Evolutionary conservation across 2,113 vertebrate species (phyloP).

Genomic region (Mus spicilegus): DNA sequence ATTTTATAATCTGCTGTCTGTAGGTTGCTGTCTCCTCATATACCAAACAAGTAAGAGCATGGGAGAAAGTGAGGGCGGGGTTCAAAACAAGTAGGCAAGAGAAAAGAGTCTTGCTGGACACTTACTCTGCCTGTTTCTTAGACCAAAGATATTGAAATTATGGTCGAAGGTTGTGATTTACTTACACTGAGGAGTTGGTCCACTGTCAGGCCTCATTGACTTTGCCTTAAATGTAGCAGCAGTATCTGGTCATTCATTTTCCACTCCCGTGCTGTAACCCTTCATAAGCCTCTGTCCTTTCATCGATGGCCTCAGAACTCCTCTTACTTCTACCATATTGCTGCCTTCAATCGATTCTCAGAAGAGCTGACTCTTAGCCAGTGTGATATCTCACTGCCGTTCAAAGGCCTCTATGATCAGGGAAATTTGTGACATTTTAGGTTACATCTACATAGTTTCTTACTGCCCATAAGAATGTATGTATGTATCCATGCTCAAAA

Average conservation of each 20-base stretch:
- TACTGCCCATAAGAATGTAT: background rate
- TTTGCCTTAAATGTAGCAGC: background rate
- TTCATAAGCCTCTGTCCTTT: background rate
- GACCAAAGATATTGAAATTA: background rate
- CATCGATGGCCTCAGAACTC: background rate
- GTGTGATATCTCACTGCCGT: background rate
- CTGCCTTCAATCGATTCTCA: background rate
- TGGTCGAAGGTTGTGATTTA: background rate
- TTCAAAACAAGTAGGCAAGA: background rate
- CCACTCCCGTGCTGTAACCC: background rate
- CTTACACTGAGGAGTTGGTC: background rate
- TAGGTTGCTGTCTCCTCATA: background rate
- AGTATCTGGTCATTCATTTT: background rate
- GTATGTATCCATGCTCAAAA: background rate
- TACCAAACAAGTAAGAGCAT: background rate
- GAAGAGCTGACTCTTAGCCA: background rate
- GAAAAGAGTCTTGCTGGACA: background rate
- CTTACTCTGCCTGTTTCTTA: background rate
- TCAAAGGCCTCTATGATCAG: background rate
- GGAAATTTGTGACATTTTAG: background rate
- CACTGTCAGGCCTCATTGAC: background rate
- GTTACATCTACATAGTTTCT: background rate
- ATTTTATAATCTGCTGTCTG: background rate
- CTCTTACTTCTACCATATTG: background rate
- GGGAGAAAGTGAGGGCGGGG: background rate